These are phyloP conservation scores for Frankliniella intonsa DNA, from an alignment of 2,888 invertebrate genomes.

Conservation along the genomic window DNA sequence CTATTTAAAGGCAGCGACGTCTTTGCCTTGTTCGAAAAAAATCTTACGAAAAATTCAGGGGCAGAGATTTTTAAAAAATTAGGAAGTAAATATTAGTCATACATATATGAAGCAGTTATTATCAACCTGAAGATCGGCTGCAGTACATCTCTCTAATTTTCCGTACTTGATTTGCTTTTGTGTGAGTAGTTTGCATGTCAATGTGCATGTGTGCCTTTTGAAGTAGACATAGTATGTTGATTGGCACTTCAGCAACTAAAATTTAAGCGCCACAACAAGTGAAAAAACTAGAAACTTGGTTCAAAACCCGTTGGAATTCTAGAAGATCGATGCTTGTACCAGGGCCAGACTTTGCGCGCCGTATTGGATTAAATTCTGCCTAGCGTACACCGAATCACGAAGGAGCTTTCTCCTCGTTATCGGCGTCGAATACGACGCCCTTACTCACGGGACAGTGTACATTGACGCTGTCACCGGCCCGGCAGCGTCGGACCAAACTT, in stretches of 20 bases:
- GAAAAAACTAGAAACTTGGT: no score
- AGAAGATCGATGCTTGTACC: no score
- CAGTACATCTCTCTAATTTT: neutral
- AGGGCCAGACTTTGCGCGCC: no score
- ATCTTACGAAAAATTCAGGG: no score
- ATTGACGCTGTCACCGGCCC: neutral
- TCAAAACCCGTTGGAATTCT: no score
- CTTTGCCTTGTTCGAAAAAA: no score
- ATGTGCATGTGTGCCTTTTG: neutral
- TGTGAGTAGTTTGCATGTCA: slow-evolving; percentile 1
- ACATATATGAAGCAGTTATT: neutral
- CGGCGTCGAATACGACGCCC: neutral
- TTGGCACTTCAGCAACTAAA: no score
- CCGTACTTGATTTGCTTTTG: neutral
- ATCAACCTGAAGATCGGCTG: no score
- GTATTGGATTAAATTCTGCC: no score
- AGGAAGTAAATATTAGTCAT: neutral
- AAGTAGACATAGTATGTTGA: no score
- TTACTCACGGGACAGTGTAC: slow-evolving; percentile 11
- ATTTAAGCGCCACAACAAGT: no score
- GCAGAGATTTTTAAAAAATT: neutral
- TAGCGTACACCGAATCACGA: neutral
- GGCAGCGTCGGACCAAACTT: neutral
- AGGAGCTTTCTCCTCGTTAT: neutral
- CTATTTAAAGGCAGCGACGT: no score